Base-by-base conservation (phyloP, 2,797 vertebrate species). In the Spea hammondii region DNA sequence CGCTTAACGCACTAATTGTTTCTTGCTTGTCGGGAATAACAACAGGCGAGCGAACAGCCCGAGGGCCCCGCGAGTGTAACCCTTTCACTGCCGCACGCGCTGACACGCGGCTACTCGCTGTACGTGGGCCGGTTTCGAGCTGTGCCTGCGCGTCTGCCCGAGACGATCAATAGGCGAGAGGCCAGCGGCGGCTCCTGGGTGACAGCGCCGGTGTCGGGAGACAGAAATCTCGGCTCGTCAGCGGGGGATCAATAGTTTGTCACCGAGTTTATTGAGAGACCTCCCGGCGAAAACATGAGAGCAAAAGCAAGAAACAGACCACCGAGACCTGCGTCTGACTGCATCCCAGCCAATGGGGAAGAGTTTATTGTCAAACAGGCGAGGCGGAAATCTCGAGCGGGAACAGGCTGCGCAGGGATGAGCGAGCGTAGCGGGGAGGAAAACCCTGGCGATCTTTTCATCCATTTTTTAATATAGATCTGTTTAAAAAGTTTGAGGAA, bases 1-100 rank as follows among this genome's bases (percentile, higher is more conserved):
- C 86, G 81, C 87, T 87, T 84, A n/a, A n/a, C 82, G 70, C 79
- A 66, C 77, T 89, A 89, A 90, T 88, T 88, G 86, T 84, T 86
- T 86, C 32, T 32, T 84, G 83, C 88, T 82, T 86, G 87, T 88
- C 86, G 83, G 83, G 78, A 86, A 83, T 79, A 78, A 85, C 32
- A 32, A 59, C 5, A 32, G 54, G 65, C 9, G 74, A 10, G 0
- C 46, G n/a, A 54, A 55, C 12, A 5, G 64, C 44, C 67, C 32
- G 13, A 10, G 47, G 12, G 32, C 32, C 32, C 32, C 32, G 32
- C 32, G 3, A 32, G 11, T 7, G 51, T 54, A 54, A 54, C 51
- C 51, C 51, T 1, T 54, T 54, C 51, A 54, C 51, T 54, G 51
- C 51, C 51, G 3, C 7, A 54, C 51, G 11, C 5, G 60, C 3